These are phyloP conservation scores for Eurytoma californica DNA, from an alignment of 2,888 invertebrate genomes.

Conservation along the genomic window DNA sequence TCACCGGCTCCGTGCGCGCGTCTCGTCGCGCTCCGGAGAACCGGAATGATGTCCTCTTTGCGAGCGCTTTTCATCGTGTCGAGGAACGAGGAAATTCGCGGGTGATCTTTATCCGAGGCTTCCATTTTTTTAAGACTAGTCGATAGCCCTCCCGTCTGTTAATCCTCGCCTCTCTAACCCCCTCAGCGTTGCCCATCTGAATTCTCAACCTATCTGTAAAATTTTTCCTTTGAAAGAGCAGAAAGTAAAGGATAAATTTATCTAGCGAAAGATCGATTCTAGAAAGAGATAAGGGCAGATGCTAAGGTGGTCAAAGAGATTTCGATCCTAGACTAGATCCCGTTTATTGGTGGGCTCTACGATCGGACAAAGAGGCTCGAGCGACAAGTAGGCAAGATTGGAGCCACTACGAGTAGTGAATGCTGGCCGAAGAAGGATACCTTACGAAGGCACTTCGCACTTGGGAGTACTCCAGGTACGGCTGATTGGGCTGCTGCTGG, in stretches of 20 bases:
- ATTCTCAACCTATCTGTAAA: not conserved
- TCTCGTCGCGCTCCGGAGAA: not conserved
- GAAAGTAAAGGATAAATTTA: not conserved
- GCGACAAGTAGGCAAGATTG: not conserved
- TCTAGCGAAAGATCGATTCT: not conserved
- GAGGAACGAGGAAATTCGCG: constrained; percentile 12
- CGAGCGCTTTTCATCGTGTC: not conserved
- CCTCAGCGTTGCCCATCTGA: not conserved
- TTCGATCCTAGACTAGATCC: constrained; percentile 39
- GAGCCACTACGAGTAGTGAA: constrained; percentile 61
- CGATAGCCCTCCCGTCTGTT: constrained; percentile 15
- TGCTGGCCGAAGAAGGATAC: constrained; percentile 69
- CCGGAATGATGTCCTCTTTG: too few species aligned
- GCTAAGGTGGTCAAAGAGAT: constrained; percentile 25
- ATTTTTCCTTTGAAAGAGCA: not conserved
- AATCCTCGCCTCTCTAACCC: not conserved
- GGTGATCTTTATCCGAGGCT: constrained; percentile 27
- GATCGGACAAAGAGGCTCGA: not conserved
- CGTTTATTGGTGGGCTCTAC: constrained; percentile 12
- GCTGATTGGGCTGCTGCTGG: constrained; percentile 16
- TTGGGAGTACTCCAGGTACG: constrained; percentile 63
- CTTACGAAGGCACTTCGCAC: constrained; percentile 71
- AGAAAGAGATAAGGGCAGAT: not conserved
- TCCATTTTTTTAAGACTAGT: constrained; percentile 45
- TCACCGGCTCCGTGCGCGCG: not conserved